phyloP scores from a whole-genome alignment of 2,113 vertebrate genomes.

The Bubo scandiacus region DNA sequence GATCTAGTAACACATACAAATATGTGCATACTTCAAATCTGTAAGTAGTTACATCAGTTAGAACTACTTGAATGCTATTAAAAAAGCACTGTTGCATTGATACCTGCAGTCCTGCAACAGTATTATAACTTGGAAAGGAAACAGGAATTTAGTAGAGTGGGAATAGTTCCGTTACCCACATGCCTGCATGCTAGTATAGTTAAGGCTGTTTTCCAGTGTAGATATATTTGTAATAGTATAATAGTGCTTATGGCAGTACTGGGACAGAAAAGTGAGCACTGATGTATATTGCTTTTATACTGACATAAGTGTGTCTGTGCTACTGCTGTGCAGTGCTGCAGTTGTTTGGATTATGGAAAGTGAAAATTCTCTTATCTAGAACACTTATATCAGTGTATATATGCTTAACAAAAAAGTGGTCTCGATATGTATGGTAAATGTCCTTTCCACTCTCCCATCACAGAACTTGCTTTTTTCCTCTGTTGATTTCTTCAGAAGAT shows the following conservation, averaged over 20 bases:
- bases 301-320: background rate
- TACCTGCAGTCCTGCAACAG: background rate
- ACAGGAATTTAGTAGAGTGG: background rate
- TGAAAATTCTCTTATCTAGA: background rate
- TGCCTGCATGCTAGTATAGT: background rate
- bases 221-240: background rate
- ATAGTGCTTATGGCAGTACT: background rate
- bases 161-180: background rate
- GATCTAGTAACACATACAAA: background rate
- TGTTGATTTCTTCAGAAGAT: background rate
- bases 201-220: background rate
- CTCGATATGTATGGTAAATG: background rate
- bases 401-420: background rate
- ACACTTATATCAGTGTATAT: background rate
- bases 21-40: background rate
- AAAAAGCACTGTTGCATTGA: background rate
- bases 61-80: background rate
- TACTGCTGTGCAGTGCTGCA: background rate
- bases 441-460: background rate
- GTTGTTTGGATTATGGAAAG: background rate
- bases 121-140: background rate
- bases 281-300: background rate
- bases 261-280: background rate
- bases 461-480: background rate
- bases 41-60: background rate